Evolutionary conservation across 1,140 invertebrate species (phyloP).

Genomic region (Camponotus floridanus): DNA sequence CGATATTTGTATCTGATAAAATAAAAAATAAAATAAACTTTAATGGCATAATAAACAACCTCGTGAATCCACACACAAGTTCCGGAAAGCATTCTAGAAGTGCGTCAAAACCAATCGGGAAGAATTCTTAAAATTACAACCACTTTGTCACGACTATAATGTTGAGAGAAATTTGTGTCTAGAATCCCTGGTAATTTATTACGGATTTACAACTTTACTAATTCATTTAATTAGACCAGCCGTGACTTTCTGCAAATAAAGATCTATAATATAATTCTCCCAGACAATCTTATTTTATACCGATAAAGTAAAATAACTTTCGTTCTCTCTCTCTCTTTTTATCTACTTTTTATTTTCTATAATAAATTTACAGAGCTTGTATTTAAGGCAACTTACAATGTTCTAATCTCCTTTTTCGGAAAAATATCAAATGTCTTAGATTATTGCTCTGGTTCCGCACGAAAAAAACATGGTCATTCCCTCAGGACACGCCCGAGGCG

Average conservation of each 20-base stretch:
- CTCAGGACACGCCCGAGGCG: conserved; percentile 38
- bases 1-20: conserved; percentile 83
- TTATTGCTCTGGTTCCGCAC: conserved; percentile 27
- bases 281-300: neutral
- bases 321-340: neutral
- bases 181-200: conserved; percentile 21
- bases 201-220: conserved; percentile 36
- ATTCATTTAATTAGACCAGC: conserved; percentile 32
- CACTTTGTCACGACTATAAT: neutral
- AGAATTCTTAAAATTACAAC: conserved; percentile 68
- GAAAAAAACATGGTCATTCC: conserved; percentile 42
- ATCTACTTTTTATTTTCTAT: neutral
- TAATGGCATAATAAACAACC: conserved; percentile 70
- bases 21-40: conserved; percentile 65
- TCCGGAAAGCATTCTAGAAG: conserved; percentile 72
- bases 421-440: conserved; percentile 45
- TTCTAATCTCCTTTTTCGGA: conserved; percentile 37
- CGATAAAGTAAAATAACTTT: conserved; percentile 2
- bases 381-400: conserved; percentile 8
- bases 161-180: conserved; percentile 21
- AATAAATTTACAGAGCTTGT: conserved; percentile 22
- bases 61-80: conserved; percentile 29
- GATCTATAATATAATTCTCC: neutral
- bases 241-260: conserved; percentile 14
- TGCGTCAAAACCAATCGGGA: conserved; percentile 78